A percentile compares a stretch with the other conserved stretches of the same genome.
These are phyloP conservation scores for Hexactinellida sp. DNA, from an alignment of 37 sponge, comb jelly and placozoan species.

Conservation along the genomic window DNA sequence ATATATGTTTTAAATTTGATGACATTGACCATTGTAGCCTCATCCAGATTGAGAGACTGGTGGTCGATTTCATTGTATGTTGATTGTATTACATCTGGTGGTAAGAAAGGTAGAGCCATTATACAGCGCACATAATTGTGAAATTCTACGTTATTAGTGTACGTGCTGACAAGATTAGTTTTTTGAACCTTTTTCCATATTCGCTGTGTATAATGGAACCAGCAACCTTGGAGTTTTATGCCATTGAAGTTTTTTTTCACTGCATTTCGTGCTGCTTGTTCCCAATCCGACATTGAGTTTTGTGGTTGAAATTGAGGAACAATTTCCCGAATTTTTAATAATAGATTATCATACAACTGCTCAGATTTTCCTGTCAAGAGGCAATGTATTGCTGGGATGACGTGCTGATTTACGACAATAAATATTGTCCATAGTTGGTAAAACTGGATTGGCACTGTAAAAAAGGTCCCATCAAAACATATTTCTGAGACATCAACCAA, in stretches of 20 bases:
- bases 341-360: background rate
- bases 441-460: constrained; percentile 4
- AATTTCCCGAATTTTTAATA: background rate
- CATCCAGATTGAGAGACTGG: background rate
- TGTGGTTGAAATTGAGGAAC: background rate
- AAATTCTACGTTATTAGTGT: background rate
- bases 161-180: background rate
- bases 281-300: background rate
- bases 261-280: background rate
- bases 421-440: background rate
- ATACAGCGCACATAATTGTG: background rate
- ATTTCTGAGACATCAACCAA: background rate
- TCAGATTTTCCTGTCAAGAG: background rate
- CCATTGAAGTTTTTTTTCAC: background rate
- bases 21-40: background rate
- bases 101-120: background rate
- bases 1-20: background rate
- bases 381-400: background rate
- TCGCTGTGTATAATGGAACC: background rate
- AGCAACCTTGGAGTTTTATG: background rate
- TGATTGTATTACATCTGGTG: background rate
- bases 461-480: background rate
- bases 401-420: background rate
- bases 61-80: background rate
- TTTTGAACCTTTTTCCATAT: background rate